These are phyloP conservation scores for Craniophora ligustri DNA, from an alignment of 2,888 invertebrate genomes.

Conservation along the genomic window DNA sequence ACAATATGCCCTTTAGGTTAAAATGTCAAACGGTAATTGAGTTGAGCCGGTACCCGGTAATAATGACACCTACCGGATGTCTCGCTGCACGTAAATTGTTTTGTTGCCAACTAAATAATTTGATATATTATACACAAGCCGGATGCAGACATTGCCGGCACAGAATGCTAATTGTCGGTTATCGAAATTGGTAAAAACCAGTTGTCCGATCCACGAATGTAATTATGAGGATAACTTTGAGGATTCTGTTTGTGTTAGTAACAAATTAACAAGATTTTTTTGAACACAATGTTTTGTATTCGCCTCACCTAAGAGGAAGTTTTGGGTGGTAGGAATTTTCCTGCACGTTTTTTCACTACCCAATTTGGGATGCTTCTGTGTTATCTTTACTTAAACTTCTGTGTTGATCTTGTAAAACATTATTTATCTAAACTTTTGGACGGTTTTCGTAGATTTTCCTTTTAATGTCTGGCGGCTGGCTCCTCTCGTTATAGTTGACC, in stretches of 20 bases:
- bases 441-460: neutral
- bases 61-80: slow-evolving; percentile 63
- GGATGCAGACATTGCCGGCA: slow-evolving; percentile 42
- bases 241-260: slow-evolving; percentile 20
- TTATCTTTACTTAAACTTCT: slow-evolving; percentile 12
- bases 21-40: slow-evolving; percentile 69
- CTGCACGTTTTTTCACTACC: slow-evolving; percentile 1
- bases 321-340: slow-evolving; percentile 3
- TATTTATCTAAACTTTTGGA: neutral
- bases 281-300: neutral
- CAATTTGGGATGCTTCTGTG: slow-evolving; percentile 9
- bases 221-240: slow-evolving; percentile 40
- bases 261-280: slow-evolving; percentile 11
- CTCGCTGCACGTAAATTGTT: slow-evolving; percentile 55
- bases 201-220: slow-evolving; percentile 31
- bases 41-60: slow-evolving; percentile 54
- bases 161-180: slow-evolving; percentile 53
- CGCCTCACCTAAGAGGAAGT: slow-evolving; percentile 9
- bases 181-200: slow-evolving; percentile 56
- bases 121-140: slow-evolving; percentile 47
- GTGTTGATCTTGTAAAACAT: slow-evolving; percentile 3
- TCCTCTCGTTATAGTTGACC: too few relatives aligned
- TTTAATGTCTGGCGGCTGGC: too few relatives aligned
- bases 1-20: slow-evolving; percentile 64
- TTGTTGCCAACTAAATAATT: slow-evolving; percentile 47